These are phyloP conservation scores for Nowickia ferox DNA, from an alignment of 2,888 invertebrate genomes.

Conservation along the genomic window DNA sequence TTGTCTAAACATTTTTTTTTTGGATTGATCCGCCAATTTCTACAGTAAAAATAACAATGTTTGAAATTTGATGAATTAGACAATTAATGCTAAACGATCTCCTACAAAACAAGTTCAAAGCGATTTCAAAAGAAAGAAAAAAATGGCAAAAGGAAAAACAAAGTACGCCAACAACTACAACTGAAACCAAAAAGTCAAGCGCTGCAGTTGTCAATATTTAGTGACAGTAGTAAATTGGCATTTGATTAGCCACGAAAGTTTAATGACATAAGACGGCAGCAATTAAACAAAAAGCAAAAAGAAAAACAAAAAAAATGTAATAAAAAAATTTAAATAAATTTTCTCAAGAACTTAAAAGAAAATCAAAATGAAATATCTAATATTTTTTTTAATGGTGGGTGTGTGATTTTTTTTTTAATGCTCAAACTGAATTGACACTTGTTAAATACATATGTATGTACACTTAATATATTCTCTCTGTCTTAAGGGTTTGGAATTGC, in stretches of 20 bases:
- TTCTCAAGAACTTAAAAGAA: neutral
- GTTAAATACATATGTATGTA: too few species aligned
- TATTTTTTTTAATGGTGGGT: constrained; percentile 21
- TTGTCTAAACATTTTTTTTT: constrained; percentile 49
- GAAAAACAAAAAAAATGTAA: neutral
- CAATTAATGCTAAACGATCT: constrained; percentile 69
- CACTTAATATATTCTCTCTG: neutral
- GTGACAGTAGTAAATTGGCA: constrained; percentile 68
- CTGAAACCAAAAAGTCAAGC: constrained; percentile 2
- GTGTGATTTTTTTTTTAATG: neutral
- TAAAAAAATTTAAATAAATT: neutral
- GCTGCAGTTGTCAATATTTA: constrained; percentile 38
- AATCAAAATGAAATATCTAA: constrained; percentile 10
- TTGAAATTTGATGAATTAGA: constrained; percentile 71
- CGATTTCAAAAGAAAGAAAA: constrained; percentile 22
- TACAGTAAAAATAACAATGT: constrained; percentile 41
- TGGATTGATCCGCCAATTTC: constrained; percentile 48
- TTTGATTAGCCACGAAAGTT: constrained; percentile 63
- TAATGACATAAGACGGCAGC: constrained; percentile 60
- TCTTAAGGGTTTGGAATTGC: constrained; percentile 84
- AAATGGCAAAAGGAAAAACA: neutral
- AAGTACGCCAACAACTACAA: constrained; percentile 5
- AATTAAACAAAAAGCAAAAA: neutral
- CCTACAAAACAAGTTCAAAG: constrained; percentile 61
- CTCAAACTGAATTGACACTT: neutral